Conservation (phyloP, 2,888 invertebrate species). For the Caenorhabditis sinica region DNA sequence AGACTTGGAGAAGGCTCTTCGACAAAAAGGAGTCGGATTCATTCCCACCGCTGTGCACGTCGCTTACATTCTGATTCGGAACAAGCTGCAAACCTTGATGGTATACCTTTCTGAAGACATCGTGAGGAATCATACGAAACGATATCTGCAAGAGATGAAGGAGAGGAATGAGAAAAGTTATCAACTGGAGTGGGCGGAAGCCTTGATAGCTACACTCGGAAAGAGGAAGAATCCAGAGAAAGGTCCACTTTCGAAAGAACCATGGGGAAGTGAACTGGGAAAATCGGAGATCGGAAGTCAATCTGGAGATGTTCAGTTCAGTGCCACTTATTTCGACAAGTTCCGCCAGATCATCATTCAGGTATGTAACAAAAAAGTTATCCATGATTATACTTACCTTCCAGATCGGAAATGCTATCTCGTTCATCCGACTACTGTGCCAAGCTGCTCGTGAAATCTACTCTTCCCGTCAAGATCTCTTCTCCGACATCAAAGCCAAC, state of each 20-base stretch:
- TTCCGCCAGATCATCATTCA: slow-evolving; percentile 94
- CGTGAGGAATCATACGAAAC: slow-evolving; percentile 94
- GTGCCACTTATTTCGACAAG: slow-evolving; percentile 93
- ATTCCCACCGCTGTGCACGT: slow-evolving; percentile 84
- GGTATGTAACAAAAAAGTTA: slow-evolving; percentile 86
- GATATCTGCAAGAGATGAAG: slow-evolving; percentile 88
- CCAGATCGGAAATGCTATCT: slow-evolving; percentile 55
- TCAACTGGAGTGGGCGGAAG: slow-evolving; percentile 87
- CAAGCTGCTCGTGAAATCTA: slow-evolving; percentile 49
- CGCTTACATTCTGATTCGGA: slow-evolving; percentile 91
- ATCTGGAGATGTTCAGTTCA: slow-evolving; percentile 89
- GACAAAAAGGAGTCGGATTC: slow-evolving; percentile 70
- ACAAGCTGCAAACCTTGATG: slow-evolving; percentile 95
- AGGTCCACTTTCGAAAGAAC: neutral
- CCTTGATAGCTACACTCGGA: slow-evolving; percentile 95
- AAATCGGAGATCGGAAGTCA: slow-evolving; percentile 85
- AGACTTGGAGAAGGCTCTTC: slow-evolving; percentile 95
- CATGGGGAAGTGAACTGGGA: neutral
- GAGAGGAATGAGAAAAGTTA: slow-evolving; percentile 61
- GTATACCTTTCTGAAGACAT: slow-evolving; percentile 98
- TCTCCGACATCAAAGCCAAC: slow-evolving; percentile 40
- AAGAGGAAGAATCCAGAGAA: neutral
- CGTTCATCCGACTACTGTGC: slow-evolving; percentile 37
- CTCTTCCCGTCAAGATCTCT: slow-evolving; percentile 30
- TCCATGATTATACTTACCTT: neutral